phyloP scores from a whole-genome alignment of 2,113 vertebrate genomes.

The Aphyosemion australe region DNA sequence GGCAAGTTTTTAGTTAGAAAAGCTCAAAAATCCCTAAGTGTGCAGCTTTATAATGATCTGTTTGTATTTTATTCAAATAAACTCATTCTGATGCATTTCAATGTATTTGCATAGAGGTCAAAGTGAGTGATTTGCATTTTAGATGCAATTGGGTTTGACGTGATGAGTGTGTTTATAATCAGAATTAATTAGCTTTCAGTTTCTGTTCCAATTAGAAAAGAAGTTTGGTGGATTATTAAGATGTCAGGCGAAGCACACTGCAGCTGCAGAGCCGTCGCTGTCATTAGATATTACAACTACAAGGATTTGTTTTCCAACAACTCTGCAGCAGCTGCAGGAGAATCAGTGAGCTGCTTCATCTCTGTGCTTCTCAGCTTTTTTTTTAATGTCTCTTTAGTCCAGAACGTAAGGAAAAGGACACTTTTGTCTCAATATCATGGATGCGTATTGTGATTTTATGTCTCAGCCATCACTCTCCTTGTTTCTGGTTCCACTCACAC shows the following conservation, averaged over 20 bases:
- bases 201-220: conserved; percentile 21
- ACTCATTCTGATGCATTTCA: neutral
- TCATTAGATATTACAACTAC: conserved; percentile 70
- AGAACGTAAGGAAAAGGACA: too few species aligned
- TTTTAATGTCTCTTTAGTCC: too few species aligned
- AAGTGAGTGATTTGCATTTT: conserved; percentile 9
- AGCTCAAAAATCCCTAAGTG: too few species aligned
- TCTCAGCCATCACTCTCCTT: too few species aligned
- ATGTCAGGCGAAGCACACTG: conserved; percentile 13
- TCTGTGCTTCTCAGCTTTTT: neutral
- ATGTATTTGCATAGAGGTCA: conserved; percentile 12
- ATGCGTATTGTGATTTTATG: too few species aligned
- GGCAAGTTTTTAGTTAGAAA: too few species aligned
- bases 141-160: conserved; percentile 4
- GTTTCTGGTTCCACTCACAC: too few species aligned
- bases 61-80: neutral
- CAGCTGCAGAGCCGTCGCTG: conserved; percentile 45
- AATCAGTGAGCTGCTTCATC: conserved; percentile 16
- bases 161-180: neutral
- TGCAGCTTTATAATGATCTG: too few species aligned
- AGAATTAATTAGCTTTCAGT: conserved; percentile 21
- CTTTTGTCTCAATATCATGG: too few species aligned
- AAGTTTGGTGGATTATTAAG: conserved; percentile 32
- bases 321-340: conserved; percentile 32
- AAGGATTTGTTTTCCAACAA: conserved; percentile 39